Evolutionary conservation across 2,797 vertebrate species (phyloP), one percentile per base, ranked within the genome.

Genomic region (Emydoidea blandingii): DNA sequence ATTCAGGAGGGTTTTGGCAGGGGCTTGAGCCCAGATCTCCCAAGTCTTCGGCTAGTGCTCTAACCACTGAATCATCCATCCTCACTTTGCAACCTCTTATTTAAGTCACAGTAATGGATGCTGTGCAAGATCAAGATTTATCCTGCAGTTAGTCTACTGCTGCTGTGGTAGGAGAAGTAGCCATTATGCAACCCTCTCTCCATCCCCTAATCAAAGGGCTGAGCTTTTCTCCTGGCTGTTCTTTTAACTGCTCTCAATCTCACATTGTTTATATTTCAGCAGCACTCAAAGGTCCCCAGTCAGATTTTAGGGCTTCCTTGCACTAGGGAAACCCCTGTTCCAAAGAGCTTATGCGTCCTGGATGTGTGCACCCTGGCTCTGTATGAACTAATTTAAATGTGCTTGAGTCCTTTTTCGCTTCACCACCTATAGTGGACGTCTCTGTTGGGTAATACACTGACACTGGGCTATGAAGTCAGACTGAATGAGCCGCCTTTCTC

Each of bases 261-360:
- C 50, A 9, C 65, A 10, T 8, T 8, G 2, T 54, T 29, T 21
- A 37, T 54, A 52, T 34, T 85, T 68, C 68, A 47, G 65, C 18
- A 25, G 34, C 27, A 3, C n/a, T 4, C 1, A 31, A n/a, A 29
- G 50, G 44, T 7, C 54, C 3, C 15, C 23, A 44, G 25, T 72
- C 34, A 34, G 31, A 5, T 3, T 21, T 49, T 11, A 72, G 18
- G 62, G 49, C 25, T 41, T 53, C 29, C 49, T 54, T 50, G n/a
- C 18, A 19, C 10, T 7, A 23, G 29, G 18, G 49, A 12, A 21
- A 12, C n/a, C 5, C n/a, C 5, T 19, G 16, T 68, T 5, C n/a
- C 65, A 21, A 5, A 16, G 5, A 37, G 65, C 5, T 5, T 2
- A 2, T 19, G 19, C 9, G 3, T 85, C 11, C 15, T 4, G n/a